Conservation (phyloP, 2,113 vertebrate genomes). For the Emberiza fucata region DNA sequence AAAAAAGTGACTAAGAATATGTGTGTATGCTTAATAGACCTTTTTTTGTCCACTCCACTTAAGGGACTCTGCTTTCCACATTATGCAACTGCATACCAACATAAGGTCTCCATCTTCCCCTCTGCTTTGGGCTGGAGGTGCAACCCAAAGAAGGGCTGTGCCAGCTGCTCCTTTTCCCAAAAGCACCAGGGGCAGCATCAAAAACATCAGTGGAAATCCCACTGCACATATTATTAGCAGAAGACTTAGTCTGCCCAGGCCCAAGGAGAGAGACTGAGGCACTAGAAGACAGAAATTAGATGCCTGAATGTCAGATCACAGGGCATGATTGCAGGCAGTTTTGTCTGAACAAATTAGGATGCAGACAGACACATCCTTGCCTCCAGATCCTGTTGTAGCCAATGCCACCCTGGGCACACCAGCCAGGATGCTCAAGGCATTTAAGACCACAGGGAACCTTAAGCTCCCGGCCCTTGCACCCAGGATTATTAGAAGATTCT, state of each 20-base stretch:
- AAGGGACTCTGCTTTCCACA: not conserved
- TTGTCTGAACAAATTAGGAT: not conserved
- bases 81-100: not conserved
- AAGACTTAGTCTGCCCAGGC: not conserved
- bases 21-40: fast-evolving
- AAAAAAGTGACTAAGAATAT: not conserved
- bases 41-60: not conserved
- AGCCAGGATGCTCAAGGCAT: not conserved
- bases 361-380: not conserved
- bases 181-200: not conserved
- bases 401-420: not conserved
- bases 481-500: not conserved
- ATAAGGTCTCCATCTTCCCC: not conserved
- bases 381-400: not conserved
- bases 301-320: not conserved
- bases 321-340: not conserved
- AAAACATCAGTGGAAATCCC: not conserved
- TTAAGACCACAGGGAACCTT: not conserved
- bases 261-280: not conserved
- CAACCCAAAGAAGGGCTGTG: not conserved
- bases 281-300: not conserved
- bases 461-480: not conserved
- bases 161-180: not conserved
- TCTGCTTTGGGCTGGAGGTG: not conserved
- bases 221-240: not conserved